These are phyloP conservation scores for Lamellibrachia satsuma DNA, from an alignment of 2,888 invertebrate genomes.

Conservation along the genomic window DNA sequence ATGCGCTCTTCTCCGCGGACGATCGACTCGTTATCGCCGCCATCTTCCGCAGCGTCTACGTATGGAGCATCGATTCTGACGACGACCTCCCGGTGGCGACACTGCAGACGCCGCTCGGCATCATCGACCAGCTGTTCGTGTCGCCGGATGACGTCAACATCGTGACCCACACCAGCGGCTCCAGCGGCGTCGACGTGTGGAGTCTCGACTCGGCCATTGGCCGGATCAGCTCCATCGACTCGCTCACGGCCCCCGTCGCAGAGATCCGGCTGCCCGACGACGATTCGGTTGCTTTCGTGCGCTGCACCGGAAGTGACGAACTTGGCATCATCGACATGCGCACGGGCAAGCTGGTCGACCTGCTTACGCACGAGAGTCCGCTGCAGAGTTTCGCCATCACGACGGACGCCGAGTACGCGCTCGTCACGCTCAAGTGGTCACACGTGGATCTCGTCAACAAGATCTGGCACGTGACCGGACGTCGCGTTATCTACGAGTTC, in stretches of 20 bases:
- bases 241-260: constrained; percentile 55
- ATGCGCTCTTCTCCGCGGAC: constrained; percentile 58
- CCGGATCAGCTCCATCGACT: constrained; percentile 55
- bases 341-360: constrained; percentile 58
- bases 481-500: constrained; percentile 58
- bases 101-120: constrained; percentile 61
- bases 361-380: constrained; percentile 59
- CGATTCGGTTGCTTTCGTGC: constrained; percentile 51
- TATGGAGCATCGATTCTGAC: constrained; percentile 53
- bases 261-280: constrained; percentile 51
- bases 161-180: constrained; percentile 51
- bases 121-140: constrained; percentile 53
- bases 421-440: constrained; percentile 51
- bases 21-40: constrained; percentile 57
- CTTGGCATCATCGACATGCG: constrained; percentile 61
- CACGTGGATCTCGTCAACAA: constrained; percentile 53
- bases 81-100: constrained; percentile 43
- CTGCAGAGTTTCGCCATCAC: constrained; percentile 55
- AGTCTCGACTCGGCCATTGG: constrained; percentile 55
- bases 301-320: constrained; percentile 58
- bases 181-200: constrained; percentile 58
- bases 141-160: constrained; percentile 50
- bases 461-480: constrained; percentile 58
- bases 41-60: constrained; percentile 61
- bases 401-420: constrained; percentile 52